Evolutionary conservation across 1,140 invertebrate species (phyloP), one percentile per base, ranked within the genome.

Genomic region (Saccostrea echinata): DNA sequence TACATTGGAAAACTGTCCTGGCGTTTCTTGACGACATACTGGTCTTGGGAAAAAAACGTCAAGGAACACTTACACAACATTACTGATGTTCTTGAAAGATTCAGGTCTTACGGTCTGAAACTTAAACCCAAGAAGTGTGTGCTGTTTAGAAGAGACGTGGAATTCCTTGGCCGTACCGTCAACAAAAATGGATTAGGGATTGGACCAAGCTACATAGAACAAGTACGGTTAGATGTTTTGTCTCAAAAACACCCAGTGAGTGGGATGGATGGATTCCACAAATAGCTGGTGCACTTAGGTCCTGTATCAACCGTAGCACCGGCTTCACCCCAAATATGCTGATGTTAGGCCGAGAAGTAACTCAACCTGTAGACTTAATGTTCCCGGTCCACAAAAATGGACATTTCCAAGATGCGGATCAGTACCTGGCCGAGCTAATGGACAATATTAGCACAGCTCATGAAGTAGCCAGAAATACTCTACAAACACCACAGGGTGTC

Each of bases 201-300:
- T 27, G 64, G 52, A 55, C 35, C 51, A 13, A 52, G 18, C 27
- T 81, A 53, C 30, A 82, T 82, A 35, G 86, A 52, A 6, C 53
- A 76, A 52, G 33, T 82, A 3, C 16, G 53, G 86, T 90, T 2
- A 24, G 89, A 1, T 90, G 89, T 76, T 88, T 88, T 84, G 27
- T 80, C 4, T 53, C 55, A 24, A 27, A 18, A 27, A 55, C 80
- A 68, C 57, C 57, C 18, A 35, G 18, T 18, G 71, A 18, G 27
- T 85, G 71, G 61, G 80, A 85, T 43, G n/a, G 30, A 27, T 61
- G 43, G 18, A 3, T 89, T 18, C n/a, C 57, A 2, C 86, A 85
- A 52, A 24, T 82, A 43, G 76, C 85, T 6, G 80, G 76, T 18
- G 80, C 86, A 1, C 21, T 86, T 18, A 57, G 76, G 24, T 80